Evolutionary conservation across 2,888 invertebrate genomes (phyloP).

Genomic region (Galeopsomyia nigrocyanea): DNA sequence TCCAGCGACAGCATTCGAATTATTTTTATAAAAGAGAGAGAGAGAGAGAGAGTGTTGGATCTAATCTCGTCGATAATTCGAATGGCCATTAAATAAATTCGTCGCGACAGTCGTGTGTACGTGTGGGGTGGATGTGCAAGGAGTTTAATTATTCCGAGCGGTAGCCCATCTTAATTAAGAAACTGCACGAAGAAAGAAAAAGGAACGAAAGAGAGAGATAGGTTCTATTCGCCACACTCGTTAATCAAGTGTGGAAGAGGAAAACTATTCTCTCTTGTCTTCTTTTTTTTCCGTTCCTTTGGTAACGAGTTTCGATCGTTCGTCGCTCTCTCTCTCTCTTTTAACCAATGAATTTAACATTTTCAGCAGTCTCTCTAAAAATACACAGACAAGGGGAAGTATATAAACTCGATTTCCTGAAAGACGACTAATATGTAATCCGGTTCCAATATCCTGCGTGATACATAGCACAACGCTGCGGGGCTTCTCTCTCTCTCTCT

Average conservation of each 20-base stretch:
- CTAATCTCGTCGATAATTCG: too few relatives aligned
- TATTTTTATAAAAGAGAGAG: too few relatives aligned
- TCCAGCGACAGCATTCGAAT: too few relatives aligned
- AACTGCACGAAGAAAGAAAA: constrained; percentile 3
- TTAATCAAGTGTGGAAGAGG: constrained; percentile 44
- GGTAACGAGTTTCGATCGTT: constrained; percentile 45
- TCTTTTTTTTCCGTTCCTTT: constrained; percentile 28
- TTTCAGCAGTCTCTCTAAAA: constrained; percentile 29
- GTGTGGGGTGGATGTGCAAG: neutral
- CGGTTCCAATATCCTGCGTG: constrained; percentile 61
- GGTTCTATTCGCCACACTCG: constrained; percentile 44
- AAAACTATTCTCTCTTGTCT: constrained; percentile 41
- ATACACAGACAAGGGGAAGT: neutral
- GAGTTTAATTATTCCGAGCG: constrained; percentile 42
- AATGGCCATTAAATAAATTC: too few relatives aligned
- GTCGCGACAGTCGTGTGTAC: too few relatives aligned
- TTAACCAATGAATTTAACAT: constrained; percentile 37
- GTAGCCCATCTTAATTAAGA: constrained; percentile 44
- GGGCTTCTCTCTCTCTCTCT: constrained; percentile 9
- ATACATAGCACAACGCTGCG: neutral
- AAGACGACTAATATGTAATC: constrained; percentile 62
- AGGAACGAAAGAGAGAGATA: neutral
- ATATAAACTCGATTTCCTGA: constrained; percentile 59
- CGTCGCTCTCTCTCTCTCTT: constrained; percentile 28
- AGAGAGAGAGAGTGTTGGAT: too few relatives aligned